A percentile compares a stretch with the other conserved stretches of the same genome.
Evolutionary conservation across 2,113 vertebrate genomes (phyloP).

Genomic region (Poeciliopsis occidentalis): DNA sequence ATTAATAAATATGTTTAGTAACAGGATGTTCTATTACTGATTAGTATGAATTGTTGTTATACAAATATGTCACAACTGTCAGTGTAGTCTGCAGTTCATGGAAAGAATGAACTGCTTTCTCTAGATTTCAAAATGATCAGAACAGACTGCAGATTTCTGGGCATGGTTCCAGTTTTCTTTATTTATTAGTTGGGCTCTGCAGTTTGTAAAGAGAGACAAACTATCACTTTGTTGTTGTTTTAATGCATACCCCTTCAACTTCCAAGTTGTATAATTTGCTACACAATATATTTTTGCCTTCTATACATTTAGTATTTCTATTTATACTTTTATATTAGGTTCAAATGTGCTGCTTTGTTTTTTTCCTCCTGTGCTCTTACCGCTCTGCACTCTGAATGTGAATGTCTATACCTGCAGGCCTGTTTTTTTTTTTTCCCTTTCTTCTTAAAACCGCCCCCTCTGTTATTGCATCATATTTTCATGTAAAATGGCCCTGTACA

Average conservation of each 20-base stretch:
- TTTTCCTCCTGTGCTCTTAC: background rate
- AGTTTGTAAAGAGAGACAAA: too few relatives aligned
- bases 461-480: background rate
- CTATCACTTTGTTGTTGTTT: too few relatives aligned
- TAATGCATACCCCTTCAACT: background rate
- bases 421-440: background rate
- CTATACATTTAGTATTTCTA: background rate
- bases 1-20: too few relatives aligned
- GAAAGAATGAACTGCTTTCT: too few relatives aligned
- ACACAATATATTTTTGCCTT: background rate
- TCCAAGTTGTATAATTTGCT: background rate
- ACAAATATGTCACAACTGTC: too few relatives aligned
- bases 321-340: background rate
- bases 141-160: too few relatives aligned
- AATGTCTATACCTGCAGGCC: background rate
- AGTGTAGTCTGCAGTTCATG: too few relatives aligned
- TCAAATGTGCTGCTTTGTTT: background rate
- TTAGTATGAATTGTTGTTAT: too few relatives aligned
- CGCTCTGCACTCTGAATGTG: background rate
- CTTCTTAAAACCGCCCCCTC: background rate
- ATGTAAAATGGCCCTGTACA: background rate
- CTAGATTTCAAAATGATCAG: too few relatives aligned
- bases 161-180: too few relatives aligned
- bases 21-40: too few relatives aligned
- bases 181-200: too few relatives aligned